Evolutionary conservation across 1,140 invertebrate species (phyloP).

Genomic region (Parapsyche elsis): DNA sequence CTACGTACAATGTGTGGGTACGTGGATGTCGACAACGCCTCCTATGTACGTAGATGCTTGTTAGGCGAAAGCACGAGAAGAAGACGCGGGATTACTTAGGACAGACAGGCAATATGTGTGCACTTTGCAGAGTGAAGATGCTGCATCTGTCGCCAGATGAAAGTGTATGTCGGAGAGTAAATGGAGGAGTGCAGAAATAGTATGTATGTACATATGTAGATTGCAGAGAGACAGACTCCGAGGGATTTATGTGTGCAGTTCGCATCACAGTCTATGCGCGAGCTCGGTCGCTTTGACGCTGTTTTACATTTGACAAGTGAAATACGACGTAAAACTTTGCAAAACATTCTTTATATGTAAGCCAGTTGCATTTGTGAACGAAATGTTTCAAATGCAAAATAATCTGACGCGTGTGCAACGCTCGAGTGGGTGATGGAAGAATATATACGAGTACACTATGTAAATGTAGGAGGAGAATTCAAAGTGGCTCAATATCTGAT

Average conservation of each 20-base stretch:
- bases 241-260: not conserved
- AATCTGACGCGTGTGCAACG: not conserved
- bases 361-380: not conserved
- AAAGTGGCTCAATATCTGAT: too few relatives aligned
- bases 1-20: not conserved
- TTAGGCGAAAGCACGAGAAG: not conserved
- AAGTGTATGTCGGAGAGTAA: not conserved
- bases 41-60: not conserved
- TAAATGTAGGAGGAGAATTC: too few relatives aligned
- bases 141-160: not conserved
- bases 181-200: not conserved
- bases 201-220: too few relatives aligned
- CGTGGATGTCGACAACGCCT: not conserved
- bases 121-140: not conserved
- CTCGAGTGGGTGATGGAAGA: not conserved
- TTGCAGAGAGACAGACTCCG: not conserved
- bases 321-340: not conserved
- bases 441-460: too few relatives aligned
- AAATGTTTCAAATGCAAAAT: not conserved
- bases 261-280: not conserved
- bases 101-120: constrained; percentile 11
- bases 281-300: not conserved
- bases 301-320: constrained; percentile 14
- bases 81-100: constrained; percentile 11
- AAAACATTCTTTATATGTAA: not conserved